A percentile compares a stretch with the other conserved stretches of the same genome.
phyloP scores from a whole-genome alignment of 2,888 invertebrate genomes.

The Nemurella pictetii region DNA sequence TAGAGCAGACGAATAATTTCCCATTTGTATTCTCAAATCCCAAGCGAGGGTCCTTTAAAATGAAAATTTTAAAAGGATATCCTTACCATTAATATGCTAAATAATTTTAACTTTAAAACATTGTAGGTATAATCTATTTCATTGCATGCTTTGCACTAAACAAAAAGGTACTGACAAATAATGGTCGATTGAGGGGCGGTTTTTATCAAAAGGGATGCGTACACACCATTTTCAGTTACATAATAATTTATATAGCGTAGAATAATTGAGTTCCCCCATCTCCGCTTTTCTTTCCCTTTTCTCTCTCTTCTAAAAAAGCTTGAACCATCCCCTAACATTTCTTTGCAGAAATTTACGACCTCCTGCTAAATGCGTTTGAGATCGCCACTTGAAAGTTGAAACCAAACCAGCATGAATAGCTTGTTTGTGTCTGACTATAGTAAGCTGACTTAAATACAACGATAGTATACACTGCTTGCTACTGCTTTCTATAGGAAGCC shows the following conservation, averaged over 20 bases:
- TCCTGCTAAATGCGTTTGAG: not conserved
- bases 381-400: not conserved
- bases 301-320: not conserved
- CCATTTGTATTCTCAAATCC: not conserved
- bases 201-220: not conserved
- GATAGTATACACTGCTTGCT: no score
- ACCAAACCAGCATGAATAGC: not conserved
- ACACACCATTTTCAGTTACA: not conserved
- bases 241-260: slow-evolving; percentile 17
- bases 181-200: not conserved
- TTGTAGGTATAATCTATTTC: not conserved
- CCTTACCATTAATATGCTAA: not conserved
- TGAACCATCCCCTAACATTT: not conserved
- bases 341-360: not conserved
- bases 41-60: no score
- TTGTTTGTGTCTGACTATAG: not conserved
- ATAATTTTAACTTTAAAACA: not conserved
- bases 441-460: no score
- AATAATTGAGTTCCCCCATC: slow-evolving; percentile 21
- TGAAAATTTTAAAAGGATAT: not conserved
- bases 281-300: no score
- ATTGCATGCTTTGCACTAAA: not conserved
- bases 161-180: not conserved
- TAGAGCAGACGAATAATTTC: not conserved
- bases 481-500: no score